Conservation (phyloP, 53 echinoderm and acorn worm genomes). For the Henricia sp. region DNA sequence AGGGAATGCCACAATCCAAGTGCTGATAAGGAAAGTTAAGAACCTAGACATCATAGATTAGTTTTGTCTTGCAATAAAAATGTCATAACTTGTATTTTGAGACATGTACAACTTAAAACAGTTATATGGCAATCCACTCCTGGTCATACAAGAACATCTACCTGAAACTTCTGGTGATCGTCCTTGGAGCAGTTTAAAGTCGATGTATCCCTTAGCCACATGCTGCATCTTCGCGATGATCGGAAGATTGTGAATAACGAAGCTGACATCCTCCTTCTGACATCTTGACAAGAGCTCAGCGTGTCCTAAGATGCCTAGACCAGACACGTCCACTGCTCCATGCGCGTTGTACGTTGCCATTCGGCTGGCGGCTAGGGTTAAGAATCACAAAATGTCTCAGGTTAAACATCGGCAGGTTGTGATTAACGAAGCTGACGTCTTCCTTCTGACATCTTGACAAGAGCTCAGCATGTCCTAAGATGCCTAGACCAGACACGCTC, state of each 20-base stretch:
- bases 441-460: too few relatives aligned
- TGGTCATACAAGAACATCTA: not conserved
- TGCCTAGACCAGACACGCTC: too few relatives aligned
- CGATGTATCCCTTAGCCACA: slow-evolving; percentile 82
- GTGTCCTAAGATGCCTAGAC: slow-evolving; percentile 93
- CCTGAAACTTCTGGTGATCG: slow-evolving; percentile 95
- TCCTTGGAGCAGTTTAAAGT: slow-evolving; percentile 89
- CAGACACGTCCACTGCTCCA: slow-evolving; percentile 91
- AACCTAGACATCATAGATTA: too few relatives aligned
- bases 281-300: slow-evolving; percentile 80
- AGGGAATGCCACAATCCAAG: too few relatives aligned
- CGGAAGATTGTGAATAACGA: slow-evolving; percentile 97
- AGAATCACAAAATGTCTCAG: too few relatives aligned
- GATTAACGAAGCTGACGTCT: too few relatives aligned
- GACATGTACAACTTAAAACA: too few relatives aligned
- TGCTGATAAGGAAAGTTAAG: too few relatives aligned
- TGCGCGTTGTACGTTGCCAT: slow-evolving; percentile 97
- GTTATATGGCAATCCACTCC: not conserved
- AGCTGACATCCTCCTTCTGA: slow-evolving; percentile 91
- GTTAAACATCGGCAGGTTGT: too few relatives aligned
- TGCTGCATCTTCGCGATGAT: slow-evolving; percentile 96
- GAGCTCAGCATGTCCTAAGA: too few relatives aligned
- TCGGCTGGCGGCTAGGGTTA: slow-evolving; percentile 85
- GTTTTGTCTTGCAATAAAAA: too few relatives aligned
- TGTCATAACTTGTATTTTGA: too few relatives aligned